Percentiles rank a stretch among this genome's conserved stretches.
Conservation (phyloP, 2,888 invertebrate genomes). For the Andrena camellia region DNA sequence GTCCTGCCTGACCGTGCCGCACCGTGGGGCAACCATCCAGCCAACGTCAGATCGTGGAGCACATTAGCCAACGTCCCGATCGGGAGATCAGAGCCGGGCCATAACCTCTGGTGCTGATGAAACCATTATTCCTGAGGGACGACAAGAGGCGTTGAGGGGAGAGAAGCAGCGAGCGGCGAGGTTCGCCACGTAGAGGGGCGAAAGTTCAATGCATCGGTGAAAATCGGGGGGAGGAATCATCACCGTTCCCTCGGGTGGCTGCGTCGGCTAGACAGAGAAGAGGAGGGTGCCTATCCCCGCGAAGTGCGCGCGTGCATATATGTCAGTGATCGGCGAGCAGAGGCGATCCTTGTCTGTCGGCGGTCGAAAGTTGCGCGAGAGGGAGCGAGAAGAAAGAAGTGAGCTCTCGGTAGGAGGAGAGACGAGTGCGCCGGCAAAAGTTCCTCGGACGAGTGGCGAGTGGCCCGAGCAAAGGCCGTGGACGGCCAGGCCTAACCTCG, state of each 20-base stretch:
- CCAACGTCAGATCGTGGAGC: not conserved
- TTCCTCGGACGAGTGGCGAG: no score
- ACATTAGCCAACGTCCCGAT: no score
- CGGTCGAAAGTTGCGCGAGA: not conserved
- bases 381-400: not conserved
- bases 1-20: conserved; percentile 10
- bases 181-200: conserved; percentile 5
- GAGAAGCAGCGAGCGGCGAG: not conserved
- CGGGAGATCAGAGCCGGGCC: no score
- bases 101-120: not conserved
- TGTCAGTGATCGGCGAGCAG: conserved; percentile 40
- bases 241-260: conserved; percentile 17
- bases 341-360: conserved; percentile 3
- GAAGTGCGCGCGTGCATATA: conserved; percentile 9
- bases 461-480: conserved; percentile 29
- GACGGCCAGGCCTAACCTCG: conserved; percentile 36
- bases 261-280: not conserved
- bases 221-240: conserved; percentile 30
- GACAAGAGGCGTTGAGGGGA: not conserved
- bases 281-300: conserved; percentile 23
- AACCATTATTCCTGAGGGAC: not conserved
- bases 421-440: not conserved
- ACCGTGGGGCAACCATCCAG: not conserved
- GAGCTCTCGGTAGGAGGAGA: not conserved
- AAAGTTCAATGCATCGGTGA: conserved; percentile 48